phyloP scores from a whole-genome alignment of 2,888 invertebrate genomes.

The Lamellibrachia satsuma region DNA sequence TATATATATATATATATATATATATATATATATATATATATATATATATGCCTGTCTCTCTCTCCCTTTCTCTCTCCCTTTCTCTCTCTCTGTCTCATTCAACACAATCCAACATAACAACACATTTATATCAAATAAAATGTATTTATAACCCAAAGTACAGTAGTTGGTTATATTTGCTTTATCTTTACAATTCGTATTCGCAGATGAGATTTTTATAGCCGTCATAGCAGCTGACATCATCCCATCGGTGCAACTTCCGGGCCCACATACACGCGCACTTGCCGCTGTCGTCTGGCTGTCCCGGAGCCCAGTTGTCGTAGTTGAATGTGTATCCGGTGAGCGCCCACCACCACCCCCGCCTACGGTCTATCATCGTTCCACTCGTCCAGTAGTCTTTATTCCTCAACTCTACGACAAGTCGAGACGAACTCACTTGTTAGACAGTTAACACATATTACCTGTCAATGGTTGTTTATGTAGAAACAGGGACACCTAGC shows the following conservation, averaged over 20 bases:
- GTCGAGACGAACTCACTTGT: no score
- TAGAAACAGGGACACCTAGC: background rate
- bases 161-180: background rate
- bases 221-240: background rate
- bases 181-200: background rate
- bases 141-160: background rate
- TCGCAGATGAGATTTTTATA: background rate
- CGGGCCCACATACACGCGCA: background rate
- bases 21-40: no score
- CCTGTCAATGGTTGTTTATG: background rate
- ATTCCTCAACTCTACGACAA: background rate
- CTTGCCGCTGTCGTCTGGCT: background rate
- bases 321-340: background rate
- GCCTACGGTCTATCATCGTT: background rate
- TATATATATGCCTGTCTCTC: no score
- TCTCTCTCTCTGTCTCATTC: background rate
- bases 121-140: background rate
- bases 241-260: background rate
- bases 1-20: no score
- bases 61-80: no score
- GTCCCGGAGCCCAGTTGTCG: constrained; percentile 2
- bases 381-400: background rate
- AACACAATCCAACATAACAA: background rate
- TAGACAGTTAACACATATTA: background rate
- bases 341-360: background rate